Evolutionary conservation across 2,888 invertebrate species (phyloP), one percentile per base, ranked within the genome.

Genomic region (Hirtodrosophila confusa): DNA sequence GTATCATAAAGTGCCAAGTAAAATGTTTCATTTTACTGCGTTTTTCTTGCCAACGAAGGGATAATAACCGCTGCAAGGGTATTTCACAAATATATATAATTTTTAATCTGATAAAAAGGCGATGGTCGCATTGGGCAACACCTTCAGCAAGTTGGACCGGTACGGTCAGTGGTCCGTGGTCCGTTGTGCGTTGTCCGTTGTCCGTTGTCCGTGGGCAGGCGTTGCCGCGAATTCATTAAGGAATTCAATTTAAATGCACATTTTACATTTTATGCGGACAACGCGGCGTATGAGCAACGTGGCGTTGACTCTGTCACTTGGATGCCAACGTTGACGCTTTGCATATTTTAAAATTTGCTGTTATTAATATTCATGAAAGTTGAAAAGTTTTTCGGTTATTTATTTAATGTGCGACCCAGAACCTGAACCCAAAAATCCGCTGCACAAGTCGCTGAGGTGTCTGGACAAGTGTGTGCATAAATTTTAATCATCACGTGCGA

Each of bases 331-430:
- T 48, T 73, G 73, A 73, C 51, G 69, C 63, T 49, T 65, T 57
- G 49, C 39, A 39, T 67, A 58, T 75, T 67, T 72, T 57, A 62
- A 69, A 79, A 74, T 74, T 77, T 80, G 75, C 72, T 71, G 62
- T 75, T 77, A 76, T 87, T 87, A 87, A 87, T 87, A 87, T 87
- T 87, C 87, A 87, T 86, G 86, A 75, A 80, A 82, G 78, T 69
- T 74, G 76, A 76, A 82, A 80, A 79, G 69, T 80, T 78, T 87
- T 86, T 86, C 75, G 80, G 75, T 84, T 86, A 86, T 87, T 82
- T 84, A 84, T 87, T 87, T 87, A 84, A 86, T 78, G 75, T 57
- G 73, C 50, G 56, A 56, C 44, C 50, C 35, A 24, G 3, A 53
- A 33, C 11, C 5, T 27, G 24, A 17, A 45, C 4, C 10, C 31